Evolutionary conservation across 2,888 invertebrate species (phyloP), one percentile per base, ranked within the genome.

Genomic region (Habroteleia sp.): DNA sequence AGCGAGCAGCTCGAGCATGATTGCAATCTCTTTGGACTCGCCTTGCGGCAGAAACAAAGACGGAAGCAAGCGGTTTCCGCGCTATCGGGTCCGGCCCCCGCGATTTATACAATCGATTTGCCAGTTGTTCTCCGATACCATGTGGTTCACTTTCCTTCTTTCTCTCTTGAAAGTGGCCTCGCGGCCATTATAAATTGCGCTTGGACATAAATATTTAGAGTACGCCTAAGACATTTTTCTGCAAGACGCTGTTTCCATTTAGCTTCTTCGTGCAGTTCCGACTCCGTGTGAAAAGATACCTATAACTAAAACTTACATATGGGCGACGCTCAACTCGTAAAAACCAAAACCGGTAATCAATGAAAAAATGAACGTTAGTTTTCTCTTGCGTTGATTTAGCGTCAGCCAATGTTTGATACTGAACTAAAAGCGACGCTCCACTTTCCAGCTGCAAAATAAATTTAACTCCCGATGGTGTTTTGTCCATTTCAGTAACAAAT

Each of bases 51-150:
- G 10, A 33, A 69, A 58, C 14, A 35, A 31, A 69, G 50, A 60
- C 71, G 71, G 71, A 62, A 71, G 62, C 35, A 54, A 71, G 42
- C 52, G 33, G 63, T 65, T 65, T 65, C 52, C 52, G 52, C 17
- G 35, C 25, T 52, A 52, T 52, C 42, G 50, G 39, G 14, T 52
- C 42, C 23, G 11, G 62, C 54, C 39, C 62, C 33, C 62, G 58
- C 68, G 42, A 68, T 48, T 58, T 58, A 52, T 54, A 68, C 68
- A 68, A 68, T 68, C 68, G 68, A 68, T 56, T 54, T 13, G 33
- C 16, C 41, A 11, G 44, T 37, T 17, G 8, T n/a, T 25, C 20
- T 20, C 5, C 20, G 20, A 20, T 39, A 39, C 46, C 7, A 29
- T 20, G 35, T 37, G 17, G n/a, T n/a, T 39, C 16, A 11, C 48